Evolutionary conservation across 1,140 invertebrate species (phyloP), one percentile per base, ranked within the genome.

Genomic region (Ceratitis capitata): DNA sequence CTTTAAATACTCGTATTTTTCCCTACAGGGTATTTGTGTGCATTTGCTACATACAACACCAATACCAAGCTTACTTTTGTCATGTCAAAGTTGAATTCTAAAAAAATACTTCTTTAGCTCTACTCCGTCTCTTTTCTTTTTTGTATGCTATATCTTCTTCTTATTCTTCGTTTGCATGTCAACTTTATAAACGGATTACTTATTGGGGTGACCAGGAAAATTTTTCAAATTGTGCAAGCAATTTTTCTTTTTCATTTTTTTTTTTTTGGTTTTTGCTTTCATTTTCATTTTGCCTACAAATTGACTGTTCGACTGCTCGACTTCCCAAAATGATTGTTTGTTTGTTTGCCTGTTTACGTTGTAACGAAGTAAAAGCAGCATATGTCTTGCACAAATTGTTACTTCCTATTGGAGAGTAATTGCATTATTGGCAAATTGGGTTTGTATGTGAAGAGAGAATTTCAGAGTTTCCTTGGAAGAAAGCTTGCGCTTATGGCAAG

Each of bases 181-280:
- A 78, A 78, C 69, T 78, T 78, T 78, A 78, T 78, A 78, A 78
- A 78, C 69, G 69, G 69, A 78, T 78, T 78, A 78, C 69, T 78
- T 78, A 47, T 78, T 78, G 69, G 69, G 42, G 69, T 78, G 69
- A 23, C 42, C 69, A 78, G 39, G 1, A 45, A n/a, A 78, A 45
- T 45, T 78, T 42, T 61, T 42, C 64, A 61, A 61, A 32, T 29
- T 61, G 23, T 29, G 26, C 26, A 32, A 61, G 14, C 7, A 47
- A 1, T 47, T 47, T 47, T 47, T 47, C 45, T 47, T n/a, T n/a
- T n/a, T n/a, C n/a, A n/a, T n/a, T n/a, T 56, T 23, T 56, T 56
- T 56, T 14, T 0, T 47, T 12, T 47, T 6, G 45, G 5, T 47
- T 23, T 56, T 56, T 56, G 51, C 51, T 56, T 14, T 6, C 5